Base-by-base conservation (phyloP, 2,113 vertebrate species). In the Vulpes ferrilata region DNA sequence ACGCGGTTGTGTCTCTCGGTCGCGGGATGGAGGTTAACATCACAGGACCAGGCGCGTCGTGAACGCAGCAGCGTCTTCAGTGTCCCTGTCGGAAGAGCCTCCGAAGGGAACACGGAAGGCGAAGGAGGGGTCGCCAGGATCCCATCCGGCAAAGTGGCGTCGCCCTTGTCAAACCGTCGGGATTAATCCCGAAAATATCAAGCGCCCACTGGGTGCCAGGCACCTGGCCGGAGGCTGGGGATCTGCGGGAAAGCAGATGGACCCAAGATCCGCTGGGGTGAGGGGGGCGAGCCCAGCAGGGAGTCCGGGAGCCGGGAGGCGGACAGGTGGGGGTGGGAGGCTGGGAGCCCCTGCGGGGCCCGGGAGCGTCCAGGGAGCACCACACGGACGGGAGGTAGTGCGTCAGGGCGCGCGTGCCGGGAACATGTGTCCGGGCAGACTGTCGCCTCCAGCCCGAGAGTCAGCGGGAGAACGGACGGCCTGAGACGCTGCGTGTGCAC, bases 1-100 rank as follows among this genome's bases (percentile, higher is more conserved):
- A 96, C 97, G 97, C 95, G 98, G 97, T 98, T 98, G 98, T 98
- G 97, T 98, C 97, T 97, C 85, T 95, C 43, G 38, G 98, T 86
- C 76, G 76, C 27, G 25, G 96, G 98, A 74, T 97, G 86, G 92
- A 96, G 97, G 98, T 98, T 98, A 97, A 96, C 97, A 86, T 98
- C 64, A 4, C 74, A 97, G 97, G 88, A 78, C 91, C 43, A 8
- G 38, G n/a, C 81, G 81, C 93, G 87, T 91, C 57, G 62, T 96
- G 87, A 95, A 90, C 69, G 81, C 67, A 81, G 82, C 82, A 4
- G 51, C 76, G 83, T 92, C 96, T 97, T 87, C 98, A 96, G 88
- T 97, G 32, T 83, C 13, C 35, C 95, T 48, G 59, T 78, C 43
- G 67, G 92, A 97, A 95, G 73, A 43, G 27, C 83, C 94, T 95